A percentile compares a stretch with the other conserved stretches of the same genome.
phyloP scores from a whole-genome alignment of 2,113 vertebrate species.

The Ifrita kowaldi region DNA sequence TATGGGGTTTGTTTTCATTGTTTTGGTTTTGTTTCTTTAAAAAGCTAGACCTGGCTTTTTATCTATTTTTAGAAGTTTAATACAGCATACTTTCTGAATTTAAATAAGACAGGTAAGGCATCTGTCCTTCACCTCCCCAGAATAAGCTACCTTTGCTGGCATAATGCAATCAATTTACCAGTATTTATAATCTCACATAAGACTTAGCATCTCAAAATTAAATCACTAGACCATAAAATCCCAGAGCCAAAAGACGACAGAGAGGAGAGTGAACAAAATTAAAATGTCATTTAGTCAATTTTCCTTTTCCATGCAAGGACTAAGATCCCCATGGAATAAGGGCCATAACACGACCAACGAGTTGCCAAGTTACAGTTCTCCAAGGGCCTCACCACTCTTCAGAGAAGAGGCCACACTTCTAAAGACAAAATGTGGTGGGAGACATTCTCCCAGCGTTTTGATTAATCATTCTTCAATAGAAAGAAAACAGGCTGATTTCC shows the following conservation, averaged over 20 bases:
- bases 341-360: neutral
- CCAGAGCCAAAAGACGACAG: neutral
- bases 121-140: neutral
- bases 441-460: neutral
- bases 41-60: neutral
- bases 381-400: neutral
- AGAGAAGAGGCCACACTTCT: neutral
- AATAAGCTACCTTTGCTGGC: neutral
- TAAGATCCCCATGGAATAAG: neutral
- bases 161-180: neutral
- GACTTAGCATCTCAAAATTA: neutral
- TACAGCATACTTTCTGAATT: neutral
- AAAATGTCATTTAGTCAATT: neutral
- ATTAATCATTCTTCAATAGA: neutral
- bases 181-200: neutral
- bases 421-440: neutral
- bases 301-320: neutral
- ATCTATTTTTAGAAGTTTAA: neutral
- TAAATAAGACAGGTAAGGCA: neutral
- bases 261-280: neutral
- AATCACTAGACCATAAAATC: neutral
- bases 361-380: neutral
- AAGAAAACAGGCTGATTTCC: neutral
- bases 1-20: neutral
- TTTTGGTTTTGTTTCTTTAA: neutral